phyloP scores from a whole-genome alignment of 1,140 invertebrate species.

The Zaprionus ghesquierei region DNA sequence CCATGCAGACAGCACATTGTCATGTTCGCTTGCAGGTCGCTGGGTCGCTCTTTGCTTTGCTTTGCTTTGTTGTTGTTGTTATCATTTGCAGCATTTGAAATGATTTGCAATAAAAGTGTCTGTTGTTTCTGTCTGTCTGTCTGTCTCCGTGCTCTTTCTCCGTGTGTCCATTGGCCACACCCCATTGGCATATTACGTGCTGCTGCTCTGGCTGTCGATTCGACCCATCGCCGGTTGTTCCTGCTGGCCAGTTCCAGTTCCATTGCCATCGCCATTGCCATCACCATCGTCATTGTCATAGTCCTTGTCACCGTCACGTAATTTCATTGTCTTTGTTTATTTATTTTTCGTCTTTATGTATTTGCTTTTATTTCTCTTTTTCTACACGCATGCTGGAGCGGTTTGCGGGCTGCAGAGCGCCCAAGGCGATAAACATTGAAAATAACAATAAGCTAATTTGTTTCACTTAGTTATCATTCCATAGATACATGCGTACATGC shows the following conservation, averaged over 20 bases:
- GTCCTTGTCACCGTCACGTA: slow-evolving; percentile 70
- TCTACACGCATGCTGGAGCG: slow-evolving; percentile 25
- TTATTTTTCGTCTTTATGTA: slow-evolving; percentile 45
- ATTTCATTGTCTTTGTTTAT: slow-evolving; percentile 74
- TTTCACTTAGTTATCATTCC: background rate
- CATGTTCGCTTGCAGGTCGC: slow-evolving; percentile 59
- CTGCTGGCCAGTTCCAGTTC: slow-evolving; percentile 7
- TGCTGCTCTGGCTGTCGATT: slow-evolving; percentile 24
- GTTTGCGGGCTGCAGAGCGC: background rate
- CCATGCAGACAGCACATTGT: slow-evolving; percentile 49
- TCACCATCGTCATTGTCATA: slow-evolving; percentile 47
- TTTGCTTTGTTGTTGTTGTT: slow-evolving; percentile 51
- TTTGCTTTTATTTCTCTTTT: slow-evolving; percentile 31
- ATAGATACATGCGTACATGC: background rate
- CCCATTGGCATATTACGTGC: slow-evolving; percentile 75
- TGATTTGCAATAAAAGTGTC: slow-evolving; percentile 80
- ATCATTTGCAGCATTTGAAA: slow-evolving; percentile 79
- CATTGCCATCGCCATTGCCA: slow-evolving; percentile 12
- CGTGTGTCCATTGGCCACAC: slow-evolving; percentile 65
- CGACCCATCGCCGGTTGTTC: background rate
- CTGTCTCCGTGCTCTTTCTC: background rate
- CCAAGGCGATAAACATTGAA: background rate
- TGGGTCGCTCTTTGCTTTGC: slow-evolving; percentile 24
- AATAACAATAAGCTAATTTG: background rate
- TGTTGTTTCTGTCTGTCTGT: slow-evolving; percentile 26